Evolutionary conservation across 1,140 invertebrate species (phyloP).

Genomic region (Linepithema humile): DNA sequence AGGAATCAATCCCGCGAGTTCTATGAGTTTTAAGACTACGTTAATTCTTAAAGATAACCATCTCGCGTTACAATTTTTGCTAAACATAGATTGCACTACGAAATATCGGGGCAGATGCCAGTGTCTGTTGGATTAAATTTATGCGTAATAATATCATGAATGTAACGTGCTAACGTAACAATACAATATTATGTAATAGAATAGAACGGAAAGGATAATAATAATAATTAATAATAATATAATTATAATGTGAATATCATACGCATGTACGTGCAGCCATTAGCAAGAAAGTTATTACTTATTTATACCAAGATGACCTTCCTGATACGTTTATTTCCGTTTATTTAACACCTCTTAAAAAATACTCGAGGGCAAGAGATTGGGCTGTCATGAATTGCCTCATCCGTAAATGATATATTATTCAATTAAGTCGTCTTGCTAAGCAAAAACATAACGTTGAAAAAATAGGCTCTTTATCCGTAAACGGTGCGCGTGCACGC

Average conservation of each 20-base stretch:
- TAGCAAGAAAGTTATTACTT: background rate
- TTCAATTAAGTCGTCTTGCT: slow-evolving; percentile 9
- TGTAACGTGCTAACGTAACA: slow-evolving; percentile 27
- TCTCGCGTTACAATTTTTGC: slow-evolving; percentile 5
- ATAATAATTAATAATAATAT: slow-evolving; percentile 42
- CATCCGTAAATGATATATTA: slow-evolving; percentile 32
- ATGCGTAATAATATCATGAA: slow-evolving; percentile 4
- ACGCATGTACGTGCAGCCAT: slow-evolving; percentile 1
- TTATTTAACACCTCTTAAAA: background rate
- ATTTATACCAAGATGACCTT: slow-evolving; percentile 5
- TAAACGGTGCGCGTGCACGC: slow-evolving; percentile 30
- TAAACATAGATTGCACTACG: slow-evolving; percentile 33
- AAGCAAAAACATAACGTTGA: no score
- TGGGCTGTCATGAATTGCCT: background rate
- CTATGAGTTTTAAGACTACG: slow-evolving; percentile 43
- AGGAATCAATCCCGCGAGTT: slow-evolving; percentile 24
- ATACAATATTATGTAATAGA: slow-evolving; percentile 44
- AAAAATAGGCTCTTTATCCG: background rate
- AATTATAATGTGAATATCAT: slow-evolving; percentile 36
- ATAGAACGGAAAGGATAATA: slow-evolving; percentile 52
- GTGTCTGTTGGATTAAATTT: slow-evolving; percentile 41
- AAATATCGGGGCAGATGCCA: slow-evolving; percentile 32
- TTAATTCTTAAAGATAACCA: slow-evolving; percentile 45
- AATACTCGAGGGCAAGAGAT: background rate
- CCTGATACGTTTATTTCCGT: background rate